Evolutionary conservation across 2,113 vertebrate genomes (phyloP).

Genomic region (Myotis brandtii): DNA sequence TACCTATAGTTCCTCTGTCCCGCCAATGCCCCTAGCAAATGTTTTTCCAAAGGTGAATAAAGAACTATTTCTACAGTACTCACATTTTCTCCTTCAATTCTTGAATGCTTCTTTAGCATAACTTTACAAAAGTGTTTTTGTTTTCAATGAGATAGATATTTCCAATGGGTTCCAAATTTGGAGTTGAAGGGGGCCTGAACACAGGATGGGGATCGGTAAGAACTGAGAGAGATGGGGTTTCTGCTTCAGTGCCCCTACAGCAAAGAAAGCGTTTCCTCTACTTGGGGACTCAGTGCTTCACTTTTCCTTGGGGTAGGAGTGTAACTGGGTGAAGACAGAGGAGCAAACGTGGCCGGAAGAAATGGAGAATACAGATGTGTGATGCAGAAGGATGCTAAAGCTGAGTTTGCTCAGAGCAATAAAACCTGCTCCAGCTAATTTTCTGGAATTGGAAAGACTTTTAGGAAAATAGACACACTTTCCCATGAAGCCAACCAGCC

Average conservation of each 20-base stretch:
- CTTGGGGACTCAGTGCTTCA: background rate
- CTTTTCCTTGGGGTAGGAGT: background rate
- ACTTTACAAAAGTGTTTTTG: background rate
- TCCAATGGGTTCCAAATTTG: conserved; percentile 58
- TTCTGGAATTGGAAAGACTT: conserved; percentile 3
- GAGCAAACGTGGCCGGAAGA: background rate
- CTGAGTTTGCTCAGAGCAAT: background rate
- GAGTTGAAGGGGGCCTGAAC: background rate
- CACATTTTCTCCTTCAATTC: background rate
- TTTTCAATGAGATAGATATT: conserved; percentile 52
- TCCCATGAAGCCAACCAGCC: background rate
- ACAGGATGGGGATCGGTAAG: background rate
- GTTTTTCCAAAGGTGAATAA: conserved; percentile 49
- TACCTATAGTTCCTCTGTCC: background rate
- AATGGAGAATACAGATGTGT: background rate
- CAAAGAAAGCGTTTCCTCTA: background rate
- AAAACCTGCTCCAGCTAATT: background rate
- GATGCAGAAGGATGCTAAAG: background rate
- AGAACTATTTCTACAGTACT: conserved; percentile 1
- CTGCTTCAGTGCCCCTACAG: background rate
- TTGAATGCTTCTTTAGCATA: background rate
- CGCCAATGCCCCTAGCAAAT: conserved; percentile 36
- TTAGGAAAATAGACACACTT: background rate
- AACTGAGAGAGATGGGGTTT: background rate
- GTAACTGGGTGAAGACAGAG: background rate